These are phyloP conservation scores for Lydus trimaculatus DNA, from an alignment of 2,888 invertebrate genomes.

Conservation along the genomic window DNA sequence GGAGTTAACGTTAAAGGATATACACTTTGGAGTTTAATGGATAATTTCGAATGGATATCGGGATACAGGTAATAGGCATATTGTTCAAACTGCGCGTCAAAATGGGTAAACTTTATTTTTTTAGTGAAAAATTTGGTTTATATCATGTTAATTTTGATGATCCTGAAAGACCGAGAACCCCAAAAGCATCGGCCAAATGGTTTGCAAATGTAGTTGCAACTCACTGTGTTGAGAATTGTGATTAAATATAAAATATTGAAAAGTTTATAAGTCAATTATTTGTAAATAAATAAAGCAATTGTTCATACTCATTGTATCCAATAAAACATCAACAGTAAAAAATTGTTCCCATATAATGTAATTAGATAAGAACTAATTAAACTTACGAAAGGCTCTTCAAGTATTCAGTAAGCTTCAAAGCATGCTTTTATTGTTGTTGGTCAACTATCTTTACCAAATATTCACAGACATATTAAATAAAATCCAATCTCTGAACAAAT, in stretches of 20 bases:
- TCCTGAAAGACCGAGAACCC: slow-evolving; percentile 66
- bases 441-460: too few species aligned
- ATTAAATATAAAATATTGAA: slow-evolving; percentile 2
- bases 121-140: slow-evolving; percentile 72
- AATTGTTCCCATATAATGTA: too few species aligned
- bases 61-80: slow-evolving; percentile 44
- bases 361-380: too few species aligned
- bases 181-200: slow-evolving; percentile 69
- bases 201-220: slow-evolving; percentile 64
- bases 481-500: too few species aligned
- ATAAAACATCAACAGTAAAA: too few species aligned
- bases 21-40: slow-evolving; percentile 50
- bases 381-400: too few species aligned
- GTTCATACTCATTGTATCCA: too few species aligned
- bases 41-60: slow-evolving; percentile 61
- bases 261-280: neutral
- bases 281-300: neutral
- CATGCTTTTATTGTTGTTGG: too few species aligned
- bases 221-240: slow-evolving; percentile 22
- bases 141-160: slow-evolving; percentile 72
- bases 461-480: too few species aligned
- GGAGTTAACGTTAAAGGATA: slow-evolving; percentile 58
- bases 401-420: too few species aligned
- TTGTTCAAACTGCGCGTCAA: neutral
- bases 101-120: slow-evolving; percentile 43